Evolutionary conservation across 2,888 invertebrate genomes (phyloP), one percentile per base, ranked within the genome.

Genomic region (Lasioglossum pauxillum): DNA sequence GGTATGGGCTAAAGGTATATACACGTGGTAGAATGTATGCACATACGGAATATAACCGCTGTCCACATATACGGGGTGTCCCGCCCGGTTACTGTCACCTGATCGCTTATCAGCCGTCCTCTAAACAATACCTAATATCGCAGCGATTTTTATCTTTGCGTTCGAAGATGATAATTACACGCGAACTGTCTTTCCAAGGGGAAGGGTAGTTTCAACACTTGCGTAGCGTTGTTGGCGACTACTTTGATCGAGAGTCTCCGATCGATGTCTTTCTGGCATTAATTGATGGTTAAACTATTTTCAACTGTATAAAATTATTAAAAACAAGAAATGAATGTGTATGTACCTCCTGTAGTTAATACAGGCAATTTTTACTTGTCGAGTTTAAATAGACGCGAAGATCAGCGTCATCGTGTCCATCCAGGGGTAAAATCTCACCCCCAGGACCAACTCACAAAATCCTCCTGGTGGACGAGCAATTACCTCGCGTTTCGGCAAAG

Each of bases 11-110:
- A 53, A 80, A 82, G 85, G 80, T 82, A 69, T 84, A 89, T 86
- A 88, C 86, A 89, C 84, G 82, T 85, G 53, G 85, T 90, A 86
- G 86, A 90, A 92, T 89, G 78, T 89, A 91, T 90, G 91, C 91
- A 91, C 92, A 89, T 91, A 92, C 89, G 90, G 90, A 91, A 92
- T 90, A 92, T 90, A 92, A 90, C 88, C 86, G 80, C 87, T 80
- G 83, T 78, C 85, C 86, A 90, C 88, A 89, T 90, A 91, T 94
- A 94, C 91, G 90, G 92, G 93, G 94, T 94, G 94, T 93, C 80
- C 80, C 69, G 60, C n/a, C 75, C 60, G 73, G 77, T 89, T 60
- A 60, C 41, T 38, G 31, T 46, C n/a, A 72, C 27, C 31, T 23
- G 38, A 27, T 38, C 46, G 69, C 53, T 77, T 27, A 49, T 64